phyloP scores from a whole-genome alignment of 2,113 vertebrate species.

The Herpailurus yagouaroundi region DNA sequence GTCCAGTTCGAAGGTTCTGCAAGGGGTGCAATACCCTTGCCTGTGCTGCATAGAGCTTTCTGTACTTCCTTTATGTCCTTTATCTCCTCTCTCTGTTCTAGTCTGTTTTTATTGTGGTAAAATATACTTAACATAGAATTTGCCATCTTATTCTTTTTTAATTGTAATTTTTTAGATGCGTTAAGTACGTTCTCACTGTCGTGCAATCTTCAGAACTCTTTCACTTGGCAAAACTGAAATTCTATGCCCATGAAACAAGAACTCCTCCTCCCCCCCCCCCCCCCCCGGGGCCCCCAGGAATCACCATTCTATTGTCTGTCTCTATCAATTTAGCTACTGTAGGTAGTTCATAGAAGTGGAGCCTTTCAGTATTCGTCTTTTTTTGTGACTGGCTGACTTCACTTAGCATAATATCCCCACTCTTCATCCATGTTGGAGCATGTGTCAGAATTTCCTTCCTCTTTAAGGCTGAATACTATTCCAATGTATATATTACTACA shows the following conservation, averaged over 20 bases:
- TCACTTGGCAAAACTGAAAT: neutral
- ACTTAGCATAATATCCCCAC: neutral
- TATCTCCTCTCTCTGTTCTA: neutral
- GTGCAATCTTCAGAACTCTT: neutral
- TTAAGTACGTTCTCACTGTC: neutral
- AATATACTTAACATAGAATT: neutral
- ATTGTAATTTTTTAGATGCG: neutral
- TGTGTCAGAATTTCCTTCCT: neutral
- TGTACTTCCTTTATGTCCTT: neutral
- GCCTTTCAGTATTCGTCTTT: neutral
- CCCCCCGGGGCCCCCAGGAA: neutral
- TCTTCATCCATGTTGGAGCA: neutral
- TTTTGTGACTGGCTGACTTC: neutral
- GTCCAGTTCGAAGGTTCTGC: conserved; percentile 53
- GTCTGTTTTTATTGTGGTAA: neutral
- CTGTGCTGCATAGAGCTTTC: neutral
- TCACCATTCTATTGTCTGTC: neutral
- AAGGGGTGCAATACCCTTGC: neutral
- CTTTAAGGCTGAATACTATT: neutral
- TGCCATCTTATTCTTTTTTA: neutral
- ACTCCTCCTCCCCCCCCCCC: neutral
- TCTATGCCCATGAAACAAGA: neutral
- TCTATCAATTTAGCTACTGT: neutral
- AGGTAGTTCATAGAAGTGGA: neutral
- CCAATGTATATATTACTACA: neutral